These are phyloP conservation scores for Micropterix aruncella DNA, from an alignment of 2,888 invertebrate genomes.

Conservation along the genomic window DNA sequence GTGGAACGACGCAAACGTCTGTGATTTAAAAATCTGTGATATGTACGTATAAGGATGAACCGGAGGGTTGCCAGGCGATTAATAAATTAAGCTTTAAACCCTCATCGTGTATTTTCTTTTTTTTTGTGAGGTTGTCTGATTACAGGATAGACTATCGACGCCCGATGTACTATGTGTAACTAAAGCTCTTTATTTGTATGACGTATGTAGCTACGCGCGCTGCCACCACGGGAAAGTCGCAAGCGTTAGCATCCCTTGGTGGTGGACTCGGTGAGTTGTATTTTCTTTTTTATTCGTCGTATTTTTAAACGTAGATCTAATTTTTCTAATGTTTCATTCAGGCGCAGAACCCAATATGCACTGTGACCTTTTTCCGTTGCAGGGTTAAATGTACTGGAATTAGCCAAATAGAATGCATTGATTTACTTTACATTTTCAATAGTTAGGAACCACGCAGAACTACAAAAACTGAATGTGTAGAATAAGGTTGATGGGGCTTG, in stretches of 20 bases:
- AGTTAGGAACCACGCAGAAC: too few relatives aligned
- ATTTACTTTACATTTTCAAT: too few relatives aligned
- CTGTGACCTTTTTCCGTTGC: too few relatives aligned
- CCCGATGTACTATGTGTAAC: conserved; percentile 6
- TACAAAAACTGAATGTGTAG: too few relatives aligned
- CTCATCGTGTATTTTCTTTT: conserved; percentile 2
- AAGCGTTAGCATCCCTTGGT: conserved; percentile 82
- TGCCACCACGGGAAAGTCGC: conserved; percentile 65
- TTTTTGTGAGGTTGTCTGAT: conserved; percentile 6
- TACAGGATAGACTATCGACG: conserved; percentile 9
- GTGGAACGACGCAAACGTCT: too few relatives aligned
- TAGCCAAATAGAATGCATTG: too few relatives aligned
- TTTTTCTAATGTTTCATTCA: too few relatives aligned
- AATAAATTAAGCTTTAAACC: neutral
- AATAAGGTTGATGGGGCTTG: too few relatives aligned
- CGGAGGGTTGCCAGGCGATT: neutral
- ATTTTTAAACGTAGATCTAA: too few relatives aligned
- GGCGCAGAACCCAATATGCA: too few relatives aligned
- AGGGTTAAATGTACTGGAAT: too few relatives aligned
- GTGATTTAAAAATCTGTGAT: neutral
- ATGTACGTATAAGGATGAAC: neutral
- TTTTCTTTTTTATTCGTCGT: conserved; percentile 4
- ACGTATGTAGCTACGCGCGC: conserved; percentile 44
- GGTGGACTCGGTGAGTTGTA: conserved; percentile 78
- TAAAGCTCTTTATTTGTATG: conserved; percentile 42